Evolutionary conservation across 2,888 invertebrate species (phyloP).

Genomic region (Lepidocyrtinus sp.): DNA sequence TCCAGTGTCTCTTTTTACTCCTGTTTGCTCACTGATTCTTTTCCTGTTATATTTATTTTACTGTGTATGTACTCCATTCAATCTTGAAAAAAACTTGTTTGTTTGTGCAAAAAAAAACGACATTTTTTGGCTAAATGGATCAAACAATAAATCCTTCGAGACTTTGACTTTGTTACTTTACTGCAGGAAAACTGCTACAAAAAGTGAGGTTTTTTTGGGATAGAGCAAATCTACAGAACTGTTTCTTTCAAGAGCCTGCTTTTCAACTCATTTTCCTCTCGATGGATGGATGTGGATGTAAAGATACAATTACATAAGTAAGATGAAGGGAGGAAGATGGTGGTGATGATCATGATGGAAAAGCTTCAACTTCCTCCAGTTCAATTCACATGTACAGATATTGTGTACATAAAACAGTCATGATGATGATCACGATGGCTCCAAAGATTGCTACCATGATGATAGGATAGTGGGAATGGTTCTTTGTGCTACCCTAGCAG

Average conservation of each 20-base stretch:
- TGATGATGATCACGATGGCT: too few species aligned
- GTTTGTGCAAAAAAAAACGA: background rate
- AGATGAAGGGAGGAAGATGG: background rate
- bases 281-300: background rate
- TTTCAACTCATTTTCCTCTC: background rate
- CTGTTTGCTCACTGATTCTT: background rate
- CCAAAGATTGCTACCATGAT: too few species aligned
- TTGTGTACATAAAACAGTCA: too few species aligned
- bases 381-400: too few species aligned
- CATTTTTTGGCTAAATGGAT: constrained; percentile 56
- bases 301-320: background rate
- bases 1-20: background rate
- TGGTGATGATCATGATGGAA: background rate
- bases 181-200: background rate
- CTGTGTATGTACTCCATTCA: background rate
- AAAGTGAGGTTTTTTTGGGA: background rate
- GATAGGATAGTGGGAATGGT: too few species aligned
- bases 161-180: constrained; percentile 16
- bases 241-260: too few species aligned
- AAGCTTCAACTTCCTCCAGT: too few species aligned
- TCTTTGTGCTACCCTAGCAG: too few species aligned
- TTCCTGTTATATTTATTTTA: background rate
- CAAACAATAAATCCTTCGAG: constrained; percentile 59
- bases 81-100: background rate
- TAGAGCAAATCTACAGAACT: background rate